phyloP scores from a whole-genome alignment of 2,797 vertebrate genomes.

The Sternarchorhynchus goeldii region DNA sequence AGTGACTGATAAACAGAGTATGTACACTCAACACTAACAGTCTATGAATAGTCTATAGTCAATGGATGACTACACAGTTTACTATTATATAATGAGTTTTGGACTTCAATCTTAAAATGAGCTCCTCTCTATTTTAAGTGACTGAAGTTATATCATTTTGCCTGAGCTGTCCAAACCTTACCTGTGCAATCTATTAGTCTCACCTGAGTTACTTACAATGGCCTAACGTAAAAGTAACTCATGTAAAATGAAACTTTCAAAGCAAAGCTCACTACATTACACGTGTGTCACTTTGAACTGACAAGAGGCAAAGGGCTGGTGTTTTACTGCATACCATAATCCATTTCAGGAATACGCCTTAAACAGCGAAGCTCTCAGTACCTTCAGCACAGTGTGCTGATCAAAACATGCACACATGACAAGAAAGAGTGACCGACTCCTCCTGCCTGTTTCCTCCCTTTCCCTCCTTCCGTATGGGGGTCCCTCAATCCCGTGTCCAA shows the following conservation, averaged over 20 bases:
- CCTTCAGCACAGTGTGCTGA: slow-evolving; percentile 24
- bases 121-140: neutral
- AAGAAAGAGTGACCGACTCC: slow-evolving; percentile 51
- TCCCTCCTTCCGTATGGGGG: slow-evolving; percentile 58
- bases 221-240: neutral
- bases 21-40: no score
- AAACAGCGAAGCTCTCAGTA: slow-evolving; percentile 16
- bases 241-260: slow-evolving; percentile 1
- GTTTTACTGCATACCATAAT: neutral
- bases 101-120: neutral
- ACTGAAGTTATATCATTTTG: neutral
- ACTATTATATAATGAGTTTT: neutral
- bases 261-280: neutral
- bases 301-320: neutral
- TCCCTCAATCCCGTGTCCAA: slow-evolving; percentile 73
- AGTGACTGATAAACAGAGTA: no score
- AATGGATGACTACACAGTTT: neutral
- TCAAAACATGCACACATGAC: slow-evolving; percentile 48
- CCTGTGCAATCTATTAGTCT: neutral
- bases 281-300: neutral
- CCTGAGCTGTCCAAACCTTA: neutral
- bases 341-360: slow-evolving; percentile 5
- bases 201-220: slow-evolving; percentile 7
- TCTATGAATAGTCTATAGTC: no score
- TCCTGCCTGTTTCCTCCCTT: slow-evolving; percentile 52